Percentiles rank a stretch among this genome's conserved stretches.
Evolutionary conservation across 2,113 vertebrate genomes (phyloP).

Genomic region (Odocoileus hemionus): DNA sequence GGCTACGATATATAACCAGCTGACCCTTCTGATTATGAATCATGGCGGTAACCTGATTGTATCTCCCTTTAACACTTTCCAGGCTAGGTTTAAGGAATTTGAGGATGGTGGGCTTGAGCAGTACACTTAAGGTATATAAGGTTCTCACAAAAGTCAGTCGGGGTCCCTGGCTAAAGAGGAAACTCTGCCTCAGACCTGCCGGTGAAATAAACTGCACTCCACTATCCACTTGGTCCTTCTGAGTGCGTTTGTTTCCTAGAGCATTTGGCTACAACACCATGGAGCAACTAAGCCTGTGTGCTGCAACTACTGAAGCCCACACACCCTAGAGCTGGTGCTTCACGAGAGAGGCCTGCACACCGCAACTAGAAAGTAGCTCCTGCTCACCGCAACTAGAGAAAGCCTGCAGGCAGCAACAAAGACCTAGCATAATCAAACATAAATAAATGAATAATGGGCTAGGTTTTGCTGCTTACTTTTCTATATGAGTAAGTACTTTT

Average conservation of each 20-base stretch:
- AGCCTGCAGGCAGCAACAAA: background rate
- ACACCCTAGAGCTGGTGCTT: background rate
- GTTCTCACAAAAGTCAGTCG: fast-evolving
- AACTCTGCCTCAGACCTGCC: background rate
- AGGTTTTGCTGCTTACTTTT: background rate
- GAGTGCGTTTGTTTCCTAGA: background rate
- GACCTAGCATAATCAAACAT: background rate
- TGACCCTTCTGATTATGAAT: background rate
- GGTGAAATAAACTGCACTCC: background rate
- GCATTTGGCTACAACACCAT: background rate
- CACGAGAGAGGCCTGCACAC: background rate
- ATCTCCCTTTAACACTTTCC: background rate
- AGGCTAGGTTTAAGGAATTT: background rate
- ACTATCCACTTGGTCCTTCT: background rate
- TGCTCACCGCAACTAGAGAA: background rate
- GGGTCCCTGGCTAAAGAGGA: background rate
- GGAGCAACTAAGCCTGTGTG: background rate
- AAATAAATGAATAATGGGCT: background rate
- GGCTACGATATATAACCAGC: background rate
- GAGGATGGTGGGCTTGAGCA: background rate
- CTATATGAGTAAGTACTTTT: background rate
- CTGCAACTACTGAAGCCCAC: background rate
- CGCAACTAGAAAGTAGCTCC: background rate
- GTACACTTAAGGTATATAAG: background rate
- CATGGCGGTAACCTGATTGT: background rate